A percentile compares a stretch with the other conserved stretches of the same genome.
phyloP scores from a whole-genome alignment of 2,797 vertebrate genomes.

The Vespertilio murinus region DNA sequence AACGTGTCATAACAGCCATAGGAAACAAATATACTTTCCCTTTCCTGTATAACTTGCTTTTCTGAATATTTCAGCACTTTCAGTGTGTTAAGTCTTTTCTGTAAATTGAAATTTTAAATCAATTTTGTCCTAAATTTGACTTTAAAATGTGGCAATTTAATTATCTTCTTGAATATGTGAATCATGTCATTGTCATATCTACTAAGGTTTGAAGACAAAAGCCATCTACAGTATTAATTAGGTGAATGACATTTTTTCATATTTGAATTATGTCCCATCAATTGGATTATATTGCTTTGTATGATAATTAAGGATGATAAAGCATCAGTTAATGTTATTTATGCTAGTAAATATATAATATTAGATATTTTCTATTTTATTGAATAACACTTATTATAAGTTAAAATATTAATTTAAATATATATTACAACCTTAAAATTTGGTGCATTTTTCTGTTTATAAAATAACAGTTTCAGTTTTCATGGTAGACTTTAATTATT shows the following conservation, averaged over 20 bases:
- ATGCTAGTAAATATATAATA: constrained; percentile 65
- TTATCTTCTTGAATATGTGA: constrained; percentile 83
- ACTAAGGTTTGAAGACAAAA: constrained; percentile 83
- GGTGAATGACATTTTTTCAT: constrained; percentile 78
- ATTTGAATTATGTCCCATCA: constrained; percentile 81
- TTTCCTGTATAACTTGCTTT: neutral
- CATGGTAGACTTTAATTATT: constrained; percentile 10
- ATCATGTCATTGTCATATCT: constrained; percentile 84
- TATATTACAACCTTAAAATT: neutral
- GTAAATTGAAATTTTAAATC: constrained; percentile 81
- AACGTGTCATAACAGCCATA: neutral
- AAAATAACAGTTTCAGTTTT: neutral
- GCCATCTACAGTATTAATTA: constrained; percentile 82
- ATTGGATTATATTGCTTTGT: constrained; percentile 79
- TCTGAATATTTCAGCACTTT: constrained; percentile 55
- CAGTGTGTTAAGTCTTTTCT: constrained; percentile 80
- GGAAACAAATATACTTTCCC: neutral
- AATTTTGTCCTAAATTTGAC: constrained; percentile 81
- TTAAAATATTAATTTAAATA: constrained; percentile 30
- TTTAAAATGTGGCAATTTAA: constrained; percentile 84
- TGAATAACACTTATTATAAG: constrained; percentile 56
- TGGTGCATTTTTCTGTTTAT: neutral
- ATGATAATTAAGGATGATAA: constrained; percentile 80
- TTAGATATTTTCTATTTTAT: constrained; percentile 73
- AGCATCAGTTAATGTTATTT: constrained; percentile 76